Percentiles rank a stretch among this genome's conserved stretches.
Conservation (phyloP, 2,888 invertebrate species). For the Amphipoea oculea region DNA sequence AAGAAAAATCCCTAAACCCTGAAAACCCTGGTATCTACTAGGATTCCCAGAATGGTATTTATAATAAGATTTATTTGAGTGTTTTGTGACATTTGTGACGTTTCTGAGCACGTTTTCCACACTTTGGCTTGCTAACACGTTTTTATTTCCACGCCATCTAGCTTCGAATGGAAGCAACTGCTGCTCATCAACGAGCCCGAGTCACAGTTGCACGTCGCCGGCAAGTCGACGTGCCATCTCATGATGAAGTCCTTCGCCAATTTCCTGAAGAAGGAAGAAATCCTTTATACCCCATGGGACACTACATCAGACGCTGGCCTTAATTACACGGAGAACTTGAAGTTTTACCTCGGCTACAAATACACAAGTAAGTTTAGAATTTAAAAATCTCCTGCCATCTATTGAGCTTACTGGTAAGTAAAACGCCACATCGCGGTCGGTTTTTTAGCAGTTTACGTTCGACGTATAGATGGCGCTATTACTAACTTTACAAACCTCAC, state of each 20-base stretch:
- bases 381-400: conserved; percentile 59
- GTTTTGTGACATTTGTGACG: conserved; percentile 44
- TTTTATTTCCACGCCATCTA: conserved; percentile 87
- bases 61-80: neutral
- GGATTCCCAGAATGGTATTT: neutral
- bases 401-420: conserved; percentile 48
- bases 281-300: conserved; percentile 91
- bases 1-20: neutral
- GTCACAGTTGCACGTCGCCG: conserved; percentile 92
- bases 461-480: conserved; percentile 38
- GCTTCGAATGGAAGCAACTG: conserved; percentile 93
- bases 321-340: conserved; percentile 91
- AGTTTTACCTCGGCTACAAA: conserved; percentile 92
- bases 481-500: neutral
- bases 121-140: conserved; percentile 83
- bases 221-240: conserved; percentile 93
- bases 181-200: conserved; percentile 93
- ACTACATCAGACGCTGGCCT: conserved; percentile 89
- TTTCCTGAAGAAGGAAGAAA: conserved; percentile 85
- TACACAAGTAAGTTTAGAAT: conserved; percentile 92
- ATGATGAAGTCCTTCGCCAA: conserved; percentile 94
- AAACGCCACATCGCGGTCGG: neutral
- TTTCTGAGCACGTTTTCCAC: conserved; percentile 75
- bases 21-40: neutral
- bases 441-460: neutral